Conservation (phyloP, 2,888 invertebrate genomes). For the Drosophila demipolita region DNA sequence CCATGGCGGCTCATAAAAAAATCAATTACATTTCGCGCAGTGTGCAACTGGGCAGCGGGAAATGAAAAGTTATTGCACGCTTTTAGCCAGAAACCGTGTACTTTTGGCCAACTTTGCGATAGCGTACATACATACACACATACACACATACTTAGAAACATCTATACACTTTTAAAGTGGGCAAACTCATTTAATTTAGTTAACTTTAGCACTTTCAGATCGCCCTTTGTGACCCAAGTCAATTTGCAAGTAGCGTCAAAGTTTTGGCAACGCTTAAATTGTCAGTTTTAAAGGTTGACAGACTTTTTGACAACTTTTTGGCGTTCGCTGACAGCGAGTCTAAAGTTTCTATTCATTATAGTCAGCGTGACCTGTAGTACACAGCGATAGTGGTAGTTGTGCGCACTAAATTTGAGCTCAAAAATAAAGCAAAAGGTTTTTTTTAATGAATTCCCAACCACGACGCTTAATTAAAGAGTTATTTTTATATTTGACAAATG, state of each 20-base stretch:
- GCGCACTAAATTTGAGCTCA: conserved; percentile 26
- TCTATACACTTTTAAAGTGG: conserved; percentile 41
- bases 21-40: conserved; percentile 58
- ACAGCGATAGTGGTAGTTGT: conserved; percentile 4
- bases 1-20: conserved; percentile 47
- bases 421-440: conserved; percentile 34
- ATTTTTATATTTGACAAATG: conserved; percentile 28
- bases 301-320: conserved; percentile 6
- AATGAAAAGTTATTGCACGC: conserved; percentile 77
- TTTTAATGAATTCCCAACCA: conserved; percentile 62
- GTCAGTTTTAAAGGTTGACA: conserved; percentile 47
- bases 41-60: conserved; percentile 52
- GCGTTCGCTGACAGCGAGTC: not conserved
- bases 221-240: conserved; percentile 53
- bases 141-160: not conserved
- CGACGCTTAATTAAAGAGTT: conserved; percentile 34
- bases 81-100: conserved; percentile 59
- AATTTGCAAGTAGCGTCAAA: conserved; percentile 49
- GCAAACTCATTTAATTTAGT: conserved; percentile 57
- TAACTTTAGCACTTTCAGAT: conserved; percentile 61
- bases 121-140: not conserved
- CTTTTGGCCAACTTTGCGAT: conserved; percentile 38
- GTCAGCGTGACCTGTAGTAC: conserved; percentile 22
- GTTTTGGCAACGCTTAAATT: conserved; percentile 59
- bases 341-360: conserved; percentile 69